phyloP scores from a whole-genome alignment of 2,113 vertebrate genomes.

The Marmota monax region DNA sequence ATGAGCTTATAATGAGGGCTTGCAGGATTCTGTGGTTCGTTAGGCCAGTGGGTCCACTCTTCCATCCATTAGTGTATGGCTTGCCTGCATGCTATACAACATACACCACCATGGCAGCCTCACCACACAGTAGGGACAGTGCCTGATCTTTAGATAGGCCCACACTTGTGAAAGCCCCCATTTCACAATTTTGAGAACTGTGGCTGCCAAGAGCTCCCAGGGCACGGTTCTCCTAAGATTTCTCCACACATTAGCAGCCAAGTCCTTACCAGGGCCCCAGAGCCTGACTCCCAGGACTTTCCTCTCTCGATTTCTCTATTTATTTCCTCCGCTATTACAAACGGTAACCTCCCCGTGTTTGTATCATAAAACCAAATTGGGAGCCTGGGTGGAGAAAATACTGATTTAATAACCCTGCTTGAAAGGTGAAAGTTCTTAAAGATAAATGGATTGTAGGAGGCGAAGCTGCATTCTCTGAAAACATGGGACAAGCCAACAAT shows the following conservation, averaged over 20 bases:
- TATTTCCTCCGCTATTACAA: slow-evolving; percentile 45
- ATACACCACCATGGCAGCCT: neutral
- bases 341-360: slow-evolving; percentile 51
- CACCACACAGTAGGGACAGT: neutral
- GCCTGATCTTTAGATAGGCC: neutral
- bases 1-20: neutral
- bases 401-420: slow-evolving; percentile 80
- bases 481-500: slow-evolving; percentile 64
- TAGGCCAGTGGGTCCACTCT: neutral
- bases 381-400: slow-evolving; percentile 54
- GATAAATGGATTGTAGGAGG: slow-evolving; percentile 82
- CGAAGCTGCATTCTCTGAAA: slow-evolving; percentile 69
- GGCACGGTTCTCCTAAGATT: slow-evolving; percentile 30
- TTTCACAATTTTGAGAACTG: neutral
- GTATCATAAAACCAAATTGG: slow-evolving; percentile 72
- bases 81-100: neutral
- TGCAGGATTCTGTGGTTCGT: neutral
- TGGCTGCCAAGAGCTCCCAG: neutral
- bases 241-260: neutral
- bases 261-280: slow-evolving; percentile 21
- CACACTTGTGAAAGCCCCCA: neutral
- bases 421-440: slow-evolving; percentile 80
- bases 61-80: neutral
- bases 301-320: neutral
- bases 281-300: slow-evolving; percentile 39